Percentiles rank a stretch among this genome's conserved stretches.
Conservation (phyloP, 1,140 invertebrate genomes). For the Rhopalosiphum padi region DNA sequence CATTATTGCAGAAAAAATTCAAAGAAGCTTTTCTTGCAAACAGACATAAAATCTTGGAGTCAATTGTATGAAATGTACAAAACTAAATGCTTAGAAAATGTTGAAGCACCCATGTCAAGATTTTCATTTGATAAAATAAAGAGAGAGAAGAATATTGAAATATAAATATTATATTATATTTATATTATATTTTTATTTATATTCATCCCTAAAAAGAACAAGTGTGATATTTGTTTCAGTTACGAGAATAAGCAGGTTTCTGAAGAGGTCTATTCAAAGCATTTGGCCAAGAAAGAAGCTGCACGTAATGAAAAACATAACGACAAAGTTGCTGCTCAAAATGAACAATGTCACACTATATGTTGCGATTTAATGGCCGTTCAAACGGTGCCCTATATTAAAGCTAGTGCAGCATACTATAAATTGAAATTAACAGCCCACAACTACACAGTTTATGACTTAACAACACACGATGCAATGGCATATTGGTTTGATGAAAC, state of each 20-base stretch:
- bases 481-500: neutral
- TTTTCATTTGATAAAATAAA: neutral
- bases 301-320: neutral
- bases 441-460: neutral
- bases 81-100: neutral
- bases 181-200: no score
- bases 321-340: neutral
- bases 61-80: neutral
- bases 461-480: neutral
- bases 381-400: neutral
- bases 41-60: neutral
- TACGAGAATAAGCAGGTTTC: neutral
- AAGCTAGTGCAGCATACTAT: slow-evolving; percentile 2
- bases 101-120: neutral
- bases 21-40: neutral
- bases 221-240: neutral
- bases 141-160: neutral
- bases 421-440: neutral
- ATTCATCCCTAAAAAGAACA: neutral
- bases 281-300: neutral
- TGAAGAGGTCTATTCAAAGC: neutral
- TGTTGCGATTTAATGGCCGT: neutral
- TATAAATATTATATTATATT: no score
- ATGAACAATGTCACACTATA: neutral
- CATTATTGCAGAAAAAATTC: neutral